Evolutionary conservation across 1,140 invertebrate genomes (phyloP), one percentile per base, ranked within the genome.

Genomic region (Drosophila pruinosa): DNA sequence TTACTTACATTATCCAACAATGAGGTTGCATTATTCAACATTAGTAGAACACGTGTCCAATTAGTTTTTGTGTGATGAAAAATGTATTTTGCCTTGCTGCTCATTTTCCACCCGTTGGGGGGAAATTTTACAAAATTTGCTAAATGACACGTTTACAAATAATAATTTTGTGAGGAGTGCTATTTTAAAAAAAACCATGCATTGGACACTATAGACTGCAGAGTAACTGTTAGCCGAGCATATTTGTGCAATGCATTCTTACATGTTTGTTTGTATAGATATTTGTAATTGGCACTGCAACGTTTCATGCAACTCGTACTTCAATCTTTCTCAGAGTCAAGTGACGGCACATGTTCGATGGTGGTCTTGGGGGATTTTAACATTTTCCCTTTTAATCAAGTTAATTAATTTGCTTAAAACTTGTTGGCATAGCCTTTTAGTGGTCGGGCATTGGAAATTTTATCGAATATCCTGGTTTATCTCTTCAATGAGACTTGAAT

Each of bases 261-360:
- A 12, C 28, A 22, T 38, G 19, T 24, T 47, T 47, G 10, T 47
- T 22, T 50, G 17, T 31, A 50, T 15, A 50, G 24, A 22, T 22
- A 50, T 50, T 50, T 52, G 26, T 19, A 52, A n/a, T 45, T 45
- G 38, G 2, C n/a, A 28, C 4, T 31, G 54, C 39, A 57, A 57
- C 54, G 26, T 22, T 45, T 58, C 48, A 21, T 52, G 48, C 17
- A 24, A 58, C 39, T 47, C 56, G 26, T 10, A 45, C 39, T 43
- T 57, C 34, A 48, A 62, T 45, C n/a, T 50, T 52, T 26, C 36
- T 39, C 38, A 15, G 14, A 45, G 24, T 22, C 31, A 58, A 28
- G 39, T 45, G 19, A 45, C 14, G 39, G 15, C 39, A 58, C 26
- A 75, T 75, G 63, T 75, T 57, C 72, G 54, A 70, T 61, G 50